These are phyloP conservation scores for Macquaria ambigua DNA, from an alignment of 2,113 vertebrate species.

Conservation along the genomic window DNA sequence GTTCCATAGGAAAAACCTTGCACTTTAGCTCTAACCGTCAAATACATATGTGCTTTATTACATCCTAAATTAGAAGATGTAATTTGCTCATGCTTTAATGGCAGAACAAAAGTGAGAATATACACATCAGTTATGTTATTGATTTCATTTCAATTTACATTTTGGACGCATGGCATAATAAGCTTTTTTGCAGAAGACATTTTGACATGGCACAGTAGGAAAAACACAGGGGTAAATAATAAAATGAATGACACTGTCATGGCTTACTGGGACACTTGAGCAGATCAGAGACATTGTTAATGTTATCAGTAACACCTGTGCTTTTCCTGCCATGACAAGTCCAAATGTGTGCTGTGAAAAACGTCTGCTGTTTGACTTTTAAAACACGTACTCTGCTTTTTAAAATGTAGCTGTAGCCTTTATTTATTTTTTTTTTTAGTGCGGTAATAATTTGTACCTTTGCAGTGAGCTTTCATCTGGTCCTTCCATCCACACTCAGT, in stretches of 20 bases:
- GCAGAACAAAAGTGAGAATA: not conserved
- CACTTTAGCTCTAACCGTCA: not conserved
- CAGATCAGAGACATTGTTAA: not conserved
- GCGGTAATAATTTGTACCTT: conserved; percentile 85
- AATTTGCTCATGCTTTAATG: not conserved
- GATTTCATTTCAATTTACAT: not conserved
- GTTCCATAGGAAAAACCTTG: not conserved
- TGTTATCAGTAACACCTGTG: not conserved
- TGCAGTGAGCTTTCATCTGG: conserved; percentile 97
- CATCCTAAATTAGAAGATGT: not conserved
- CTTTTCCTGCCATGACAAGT: not conserved
- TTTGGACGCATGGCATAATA: not conserved
- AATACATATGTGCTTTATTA: not conserved
- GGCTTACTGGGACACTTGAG: not conserved
- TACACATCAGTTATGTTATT: not conserved
- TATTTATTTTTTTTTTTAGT: not conserved
- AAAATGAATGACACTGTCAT: not conserved
- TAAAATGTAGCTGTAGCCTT: not conserved
- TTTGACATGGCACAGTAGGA: not conserved
- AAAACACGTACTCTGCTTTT: not conserved
- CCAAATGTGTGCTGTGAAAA: not conserved
- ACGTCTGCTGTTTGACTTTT: not conserved
- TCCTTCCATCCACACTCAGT: conserved; percentile 99
- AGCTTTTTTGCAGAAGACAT: not conserved
- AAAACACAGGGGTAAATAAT: not conserved